phyloP scores from a whole-genome alignment of 2,797 vertebrate genomes.

The Anguilla megastoma region DNA sequence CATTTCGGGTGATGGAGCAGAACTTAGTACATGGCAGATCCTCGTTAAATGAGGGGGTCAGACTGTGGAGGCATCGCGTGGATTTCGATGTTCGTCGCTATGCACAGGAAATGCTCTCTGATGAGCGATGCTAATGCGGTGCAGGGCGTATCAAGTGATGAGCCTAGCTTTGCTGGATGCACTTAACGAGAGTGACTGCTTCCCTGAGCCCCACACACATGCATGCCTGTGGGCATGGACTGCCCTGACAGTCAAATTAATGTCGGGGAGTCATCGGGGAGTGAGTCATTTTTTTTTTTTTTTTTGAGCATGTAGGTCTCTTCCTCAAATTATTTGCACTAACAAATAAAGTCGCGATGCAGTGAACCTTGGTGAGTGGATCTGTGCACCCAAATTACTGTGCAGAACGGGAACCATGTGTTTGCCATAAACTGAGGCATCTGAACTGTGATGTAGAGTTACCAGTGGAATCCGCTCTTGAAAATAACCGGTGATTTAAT shows the following conservation, averaged over 20 bases:
- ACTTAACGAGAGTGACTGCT: constrained; percentile 1
- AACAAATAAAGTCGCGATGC: constrained; percentile 53
- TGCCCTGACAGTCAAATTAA: constrained; percentile 13
- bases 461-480: constrained; percentile 48
- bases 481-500: constrained; percentile 45
- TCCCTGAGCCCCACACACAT: constrained; percentile 11
- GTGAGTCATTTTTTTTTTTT: constrained; percentile 16
- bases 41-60: background rate
- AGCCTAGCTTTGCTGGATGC: background rate
- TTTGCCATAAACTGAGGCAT: constrained; percentile 57
- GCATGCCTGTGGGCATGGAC: background rate
- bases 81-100: background rate
- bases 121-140: background rate
- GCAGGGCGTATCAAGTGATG: background rate
- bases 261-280: constrained; percentile 5
- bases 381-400: constrained; percentile 58
- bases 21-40: background rate
- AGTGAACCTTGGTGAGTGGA: constrained; percentile 55
- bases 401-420: constrained; percentile 61
- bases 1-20: background rate
- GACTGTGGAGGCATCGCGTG: background rate
- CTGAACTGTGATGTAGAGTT: constrained; percentile 63
- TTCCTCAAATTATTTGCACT: constrained; percentile 45
- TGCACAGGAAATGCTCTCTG: background rate
- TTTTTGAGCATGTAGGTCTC: constrained; percentile 20